Evolutionary conservation across 1,140 invertebrate species (phyloP).

Genomic region (Drosophila dunni): DNA sequence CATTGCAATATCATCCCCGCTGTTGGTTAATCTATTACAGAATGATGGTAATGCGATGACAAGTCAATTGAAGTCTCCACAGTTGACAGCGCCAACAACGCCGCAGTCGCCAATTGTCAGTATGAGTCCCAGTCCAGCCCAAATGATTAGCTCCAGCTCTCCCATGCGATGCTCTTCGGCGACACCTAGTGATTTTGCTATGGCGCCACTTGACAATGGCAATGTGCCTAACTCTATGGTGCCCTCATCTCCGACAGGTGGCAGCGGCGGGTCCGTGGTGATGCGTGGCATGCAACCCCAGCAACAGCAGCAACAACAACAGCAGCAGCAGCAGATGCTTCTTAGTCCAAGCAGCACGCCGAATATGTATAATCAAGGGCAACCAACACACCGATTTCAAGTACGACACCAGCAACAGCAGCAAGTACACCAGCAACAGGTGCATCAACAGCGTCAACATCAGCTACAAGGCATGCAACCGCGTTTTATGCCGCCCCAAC

Average conservation of each 20-base stretch:
- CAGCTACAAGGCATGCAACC: conserved; percentile 63
- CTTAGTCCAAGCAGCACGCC: conserved; percentile 66
- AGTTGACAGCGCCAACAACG: conserved; percentile 49
- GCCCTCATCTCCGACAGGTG: conserved; percentile 69
- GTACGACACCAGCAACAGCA: conserved; percentile 64
- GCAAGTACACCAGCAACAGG: conserved; percentile 78
- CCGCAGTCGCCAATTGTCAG: conserved; percentile 63
- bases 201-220: conserved; percentile 56
- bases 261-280: conserved; percentile 43
- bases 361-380: conserved; percentile 71
- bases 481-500: conserved; percentile 57
- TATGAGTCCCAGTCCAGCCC: conserved; percentile 71
- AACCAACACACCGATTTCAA: conserved; percentile 72
- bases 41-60: conserved; percentile 88
- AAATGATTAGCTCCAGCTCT: conserved; percentile 72
- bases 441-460: conserved; percentile 64
- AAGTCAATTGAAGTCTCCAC: conserved; percentile 74
- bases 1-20: conserved; percentile 90
- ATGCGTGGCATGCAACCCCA: conserved; percentile 69
- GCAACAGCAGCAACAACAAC: conserved; percentile 71
- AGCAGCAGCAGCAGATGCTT: conserved; percentile 70
- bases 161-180: conserved; percentile 65
- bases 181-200: conserved; percentile 62
- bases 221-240: conserved; percentile 65
- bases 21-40: conserved; percentile 95